Conservation (phyloP, 1,140 invertebrate genomes). For the Drosophila paulistorum region DNA sequence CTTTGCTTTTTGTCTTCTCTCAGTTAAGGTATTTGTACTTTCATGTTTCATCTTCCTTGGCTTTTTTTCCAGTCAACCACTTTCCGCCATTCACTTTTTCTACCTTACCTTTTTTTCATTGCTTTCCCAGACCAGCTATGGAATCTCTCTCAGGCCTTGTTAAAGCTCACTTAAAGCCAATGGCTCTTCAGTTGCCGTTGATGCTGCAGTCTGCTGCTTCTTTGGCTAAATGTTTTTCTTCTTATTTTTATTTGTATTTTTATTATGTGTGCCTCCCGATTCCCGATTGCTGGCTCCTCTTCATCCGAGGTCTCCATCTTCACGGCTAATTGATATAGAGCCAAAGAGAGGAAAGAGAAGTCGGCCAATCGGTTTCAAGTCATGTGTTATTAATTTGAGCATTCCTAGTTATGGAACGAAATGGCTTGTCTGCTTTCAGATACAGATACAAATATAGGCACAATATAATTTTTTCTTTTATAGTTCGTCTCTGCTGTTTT, state of each 20-base stretch:
- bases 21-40: constrained; percentile 14
- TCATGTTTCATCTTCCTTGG: constrained; percentile 5
- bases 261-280: constrained; percentile 10
- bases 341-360: not conserved
- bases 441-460: not conserved
- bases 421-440: constrained; percentile 1
- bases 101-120: not conserved
- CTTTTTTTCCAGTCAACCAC: not conserved
- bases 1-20: not conserved
- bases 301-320: not conserved
- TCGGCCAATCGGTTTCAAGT: constrained; percentile 5
- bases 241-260: constrained; percentile 17
- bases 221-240: constrained; percentile 18
- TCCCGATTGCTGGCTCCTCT: not conserved
- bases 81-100: constrained; percentile 20
- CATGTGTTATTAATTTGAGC: constrained; percentile 12
- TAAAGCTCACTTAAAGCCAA: constrained; percentile 22
- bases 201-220: not conserved
- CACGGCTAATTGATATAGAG: constrained; percentile 16
- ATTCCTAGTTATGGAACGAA: not conserved
- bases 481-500: not conserved
- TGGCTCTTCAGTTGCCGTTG: constrained; percentile 12
- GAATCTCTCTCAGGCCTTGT: constrained; percentile 20
- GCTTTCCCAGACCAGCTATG: not conserved
- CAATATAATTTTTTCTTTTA: not conserved